Conservation (phyloP, 1,140 invertebrate genomes). For the Aphidius gifuensis region DNA sequence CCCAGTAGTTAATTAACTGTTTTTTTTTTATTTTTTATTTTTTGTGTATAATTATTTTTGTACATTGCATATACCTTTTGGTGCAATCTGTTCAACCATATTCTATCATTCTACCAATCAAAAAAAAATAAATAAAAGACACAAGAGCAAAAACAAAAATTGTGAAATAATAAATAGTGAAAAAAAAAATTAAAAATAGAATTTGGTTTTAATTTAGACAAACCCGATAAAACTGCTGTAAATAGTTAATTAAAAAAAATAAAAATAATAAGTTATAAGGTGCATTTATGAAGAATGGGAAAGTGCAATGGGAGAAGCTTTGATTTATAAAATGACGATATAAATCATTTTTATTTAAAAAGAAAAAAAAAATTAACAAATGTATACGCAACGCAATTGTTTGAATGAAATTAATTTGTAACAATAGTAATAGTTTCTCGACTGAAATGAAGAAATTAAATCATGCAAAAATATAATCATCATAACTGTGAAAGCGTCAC, state of each 20-base stretch:
- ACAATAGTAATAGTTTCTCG: slow-evolving; percentile 31
- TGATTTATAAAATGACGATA: slow-evolving; percentile 2
- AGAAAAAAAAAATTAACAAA: slow-evolving; percentile 12
- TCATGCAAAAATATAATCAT: slow-evolving; percentile 26
- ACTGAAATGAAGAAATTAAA: slow-evolving; percentile 32
- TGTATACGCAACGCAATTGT: slow-evolving; percentile 24
- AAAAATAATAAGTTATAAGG: slow-evolving; percentile 49
- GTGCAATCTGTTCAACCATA: slow-evolving; percentile 33
- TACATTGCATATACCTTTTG: slow-evolving; percentile 27
- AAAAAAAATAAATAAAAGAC: slow-evolving; percentile 34
- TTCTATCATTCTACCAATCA: slow-evolving; percentile 8
- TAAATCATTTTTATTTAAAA: slow-evolving; percentile 27
- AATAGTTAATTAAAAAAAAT: slow-evolving; percentile 48
- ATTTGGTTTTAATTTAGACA: slow-evolving; percentile 24
- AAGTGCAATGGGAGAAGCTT: slow-evolving; percentile 48
- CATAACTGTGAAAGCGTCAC: slow-evolving; percentile 42
- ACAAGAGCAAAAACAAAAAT: too few relatives aligned
- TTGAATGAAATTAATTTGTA: slow-evolving; percentile 33
- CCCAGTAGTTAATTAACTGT: too few relatives aligned
- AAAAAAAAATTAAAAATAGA: slow-evolving; percentile 36
- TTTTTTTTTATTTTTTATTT: slow-evolving; percentile 19
- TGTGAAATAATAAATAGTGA: neutral
- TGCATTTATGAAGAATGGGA: slow-evolving; percentile 55
- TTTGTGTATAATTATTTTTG: slow-evolving; percentile 10
- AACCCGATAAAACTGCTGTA: slow-evolving; percentile 3